Evolutionary conservation across 2,888 invertebrate genomes (phyloP).

Genomic region (Teleogryllus oceanicus): DNA sequence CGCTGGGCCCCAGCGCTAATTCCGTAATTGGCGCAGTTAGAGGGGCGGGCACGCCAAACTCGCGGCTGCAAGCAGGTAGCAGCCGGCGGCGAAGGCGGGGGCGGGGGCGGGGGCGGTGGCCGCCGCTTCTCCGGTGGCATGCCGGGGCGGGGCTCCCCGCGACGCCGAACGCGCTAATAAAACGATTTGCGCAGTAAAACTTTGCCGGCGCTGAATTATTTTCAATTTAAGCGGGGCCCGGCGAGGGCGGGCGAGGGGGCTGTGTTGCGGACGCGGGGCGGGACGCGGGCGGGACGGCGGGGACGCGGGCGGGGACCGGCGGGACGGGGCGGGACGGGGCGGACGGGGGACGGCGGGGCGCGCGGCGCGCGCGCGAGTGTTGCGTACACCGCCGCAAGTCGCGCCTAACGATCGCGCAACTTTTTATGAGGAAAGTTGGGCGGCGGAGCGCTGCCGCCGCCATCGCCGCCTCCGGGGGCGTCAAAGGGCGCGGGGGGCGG

Average conservation of each 20-base stretch:
- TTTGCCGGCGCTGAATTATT: not conserved
- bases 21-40: not conserved
- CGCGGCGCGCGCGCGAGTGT: not conserved
- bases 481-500: not conserved
- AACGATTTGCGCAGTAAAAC: not conserved
- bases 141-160: not conserved
- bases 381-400: conserved; percentile 7
- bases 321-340: too few relatives aligned
- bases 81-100: not conserved
- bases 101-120: not conserved
- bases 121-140: not conserved
- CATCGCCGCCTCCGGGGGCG: not conserved
- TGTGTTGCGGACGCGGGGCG: not conserved
- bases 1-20: not conserved
- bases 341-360: too few relatives aligned
- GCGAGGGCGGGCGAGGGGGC: not conserved
- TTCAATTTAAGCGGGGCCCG: not conserved
- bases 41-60: conserved; percentile 4
- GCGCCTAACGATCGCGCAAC: conserved; percentile 9
- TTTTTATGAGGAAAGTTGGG: conserved; percentile 4
- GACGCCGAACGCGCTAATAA: not conserved
- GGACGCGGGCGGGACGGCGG: too few relatives aligned
- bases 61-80: not conserved
- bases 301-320: not conserved
- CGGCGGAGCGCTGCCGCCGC: not conserved